These are phyloP conservation scores for Nothura maculosa DNA, from an alignment of 2,797 vertebrate species.

Conservation along the genomic window DNA sequence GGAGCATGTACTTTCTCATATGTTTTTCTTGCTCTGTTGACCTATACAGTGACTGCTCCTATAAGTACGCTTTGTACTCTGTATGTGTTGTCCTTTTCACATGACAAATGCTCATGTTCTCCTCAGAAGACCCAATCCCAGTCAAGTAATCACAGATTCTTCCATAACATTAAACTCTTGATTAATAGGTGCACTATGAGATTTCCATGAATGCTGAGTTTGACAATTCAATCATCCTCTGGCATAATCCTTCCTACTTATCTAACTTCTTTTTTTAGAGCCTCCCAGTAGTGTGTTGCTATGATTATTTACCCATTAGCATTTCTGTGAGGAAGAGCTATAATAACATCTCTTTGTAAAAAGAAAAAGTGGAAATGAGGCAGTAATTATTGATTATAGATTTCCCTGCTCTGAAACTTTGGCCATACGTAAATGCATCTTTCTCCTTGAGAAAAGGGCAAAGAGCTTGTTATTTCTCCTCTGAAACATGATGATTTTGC, in stretches of 20 bases:
- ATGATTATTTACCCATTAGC: not conserved
- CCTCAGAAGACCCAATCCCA: not conserved
- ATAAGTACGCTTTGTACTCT: conserved; percentile 2
- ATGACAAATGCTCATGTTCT: not conserved
- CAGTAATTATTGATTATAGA: not conserved
- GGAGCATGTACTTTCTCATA: not conserved
- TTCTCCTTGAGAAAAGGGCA: not conserved
- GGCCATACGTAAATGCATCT: not conserved
- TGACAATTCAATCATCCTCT: not conserved
- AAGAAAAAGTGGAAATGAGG: not conserved
- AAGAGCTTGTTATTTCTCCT: not conserved
- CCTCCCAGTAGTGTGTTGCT: not conserved
- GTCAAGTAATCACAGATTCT: not conserved
- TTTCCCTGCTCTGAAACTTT: not conserved
- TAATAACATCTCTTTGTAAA: rapidly evolving
- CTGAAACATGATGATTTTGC: not conserved
- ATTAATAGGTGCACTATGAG: not conserved
- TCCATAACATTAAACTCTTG: not conserved
- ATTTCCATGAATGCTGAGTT: not conserved
- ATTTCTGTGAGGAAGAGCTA: not conserved
- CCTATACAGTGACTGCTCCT: not conserved
- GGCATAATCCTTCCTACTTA: not conserved
- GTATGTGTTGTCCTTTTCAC: not conserved
- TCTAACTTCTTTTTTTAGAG: not conserved
- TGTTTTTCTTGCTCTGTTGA: conserved; percentile 5